Conservation (phyloP, 2,888 invertebrate genomes). For the Polydesmus complanatus region DNA sequence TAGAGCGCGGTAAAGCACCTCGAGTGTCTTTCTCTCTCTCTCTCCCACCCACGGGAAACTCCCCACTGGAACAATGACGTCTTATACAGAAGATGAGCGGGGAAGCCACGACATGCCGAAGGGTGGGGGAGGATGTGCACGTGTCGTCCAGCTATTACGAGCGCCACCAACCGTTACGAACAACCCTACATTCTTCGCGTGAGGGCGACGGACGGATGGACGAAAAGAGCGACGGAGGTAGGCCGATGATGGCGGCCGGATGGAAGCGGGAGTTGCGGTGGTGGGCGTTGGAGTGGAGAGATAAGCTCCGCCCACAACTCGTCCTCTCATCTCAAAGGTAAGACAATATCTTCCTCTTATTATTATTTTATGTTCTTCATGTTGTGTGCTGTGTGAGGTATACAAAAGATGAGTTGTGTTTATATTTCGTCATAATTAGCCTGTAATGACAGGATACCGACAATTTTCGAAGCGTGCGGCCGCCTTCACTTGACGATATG, state of each 20-base stretch:
- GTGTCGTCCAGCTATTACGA: background rate
- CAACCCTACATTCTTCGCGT: background rate
- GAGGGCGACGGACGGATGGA: background rate
- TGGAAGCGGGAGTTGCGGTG: background rate
- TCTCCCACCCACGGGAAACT: background rate
- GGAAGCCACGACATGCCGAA: background rate
- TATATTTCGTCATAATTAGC: background rate
- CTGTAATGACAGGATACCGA: slow-evolving; percentile 13
- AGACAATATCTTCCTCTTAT: background rate
- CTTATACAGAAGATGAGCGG: background rate
- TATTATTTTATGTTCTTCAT: background rate
- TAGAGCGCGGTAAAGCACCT: background rate
- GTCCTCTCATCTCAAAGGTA: too few relatives aligned
- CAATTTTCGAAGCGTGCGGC: slow-evolving; percentile 7
- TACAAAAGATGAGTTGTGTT: too few relatives aligned
- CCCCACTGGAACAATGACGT: background rate
- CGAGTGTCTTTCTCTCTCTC: background rate
- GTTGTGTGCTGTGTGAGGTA: too few relatives aligned
- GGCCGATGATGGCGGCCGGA: background rate
- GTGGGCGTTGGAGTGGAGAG: background rate
- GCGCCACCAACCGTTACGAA: background rate
- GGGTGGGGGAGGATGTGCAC: background rate
- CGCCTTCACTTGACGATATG: background rate
- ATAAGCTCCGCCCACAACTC: too few relatives aligned
- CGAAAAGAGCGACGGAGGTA: too few relatives aligned